Evolutionary conservation across 23 tunicate species (phyloP).

Genomic region (Ciona savignyi): DNA sequence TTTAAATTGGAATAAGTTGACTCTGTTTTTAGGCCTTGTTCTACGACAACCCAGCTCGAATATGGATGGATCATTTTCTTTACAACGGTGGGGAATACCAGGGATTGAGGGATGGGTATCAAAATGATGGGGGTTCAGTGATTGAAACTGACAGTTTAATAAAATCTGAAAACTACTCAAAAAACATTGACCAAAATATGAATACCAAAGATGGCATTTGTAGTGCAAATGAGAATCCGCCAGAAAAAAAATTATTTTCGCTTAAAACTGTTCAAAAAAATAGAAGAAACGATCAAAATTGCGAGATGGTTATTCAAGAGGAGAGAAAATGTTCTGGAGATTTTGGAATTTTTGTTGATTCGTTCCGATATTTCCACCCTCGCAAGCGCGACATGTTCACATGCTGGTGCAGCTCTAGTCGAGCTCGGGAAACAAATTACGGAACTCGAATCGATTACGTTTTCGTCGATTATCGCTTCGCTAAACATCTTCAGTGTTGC

Average conservation of each 20-base stretch:
- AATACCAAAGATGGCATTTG: too few species aligned
- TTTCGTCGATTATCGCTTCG: conserved; percentile 27
- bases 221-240: too few species aligned
- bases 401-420: conserved; percentile 66
- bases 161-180: too few species aligned
- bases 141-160: too few species aligned
- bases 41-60: conserved; percentile 54
- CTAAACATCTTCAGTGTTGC: conserved; percentile 4
- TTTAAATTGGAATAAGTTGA: conserved; percentile 61
- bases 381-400: conserved; percentile 52
- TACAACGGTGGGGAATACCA: conserved; percentile 27
- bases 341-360: conserved; percentile 47
- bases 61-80: conserved; percentile 75
- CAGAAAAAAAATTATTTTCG: too few species aligned
- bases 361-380: conserved; percentile 75
- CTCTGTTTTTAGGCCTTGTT: conserved; percentile 33
- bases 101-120: background rate
- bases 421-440: conserved; percentile 84
- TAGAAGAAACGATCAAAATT: too few species aligned
- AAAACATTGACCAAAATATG: too few species aligned
- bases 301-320: too few species aligned
- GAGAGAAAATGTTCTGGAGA: too few species aligned
- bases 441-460: conserved; percentile 91
- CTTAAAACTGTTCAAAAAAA: too few species aligned
- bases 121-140: background rate